phyloP scores from a whole-genome alignment of 1,140 invertebrate species.

The Drosophila fuyamai region DNA sequence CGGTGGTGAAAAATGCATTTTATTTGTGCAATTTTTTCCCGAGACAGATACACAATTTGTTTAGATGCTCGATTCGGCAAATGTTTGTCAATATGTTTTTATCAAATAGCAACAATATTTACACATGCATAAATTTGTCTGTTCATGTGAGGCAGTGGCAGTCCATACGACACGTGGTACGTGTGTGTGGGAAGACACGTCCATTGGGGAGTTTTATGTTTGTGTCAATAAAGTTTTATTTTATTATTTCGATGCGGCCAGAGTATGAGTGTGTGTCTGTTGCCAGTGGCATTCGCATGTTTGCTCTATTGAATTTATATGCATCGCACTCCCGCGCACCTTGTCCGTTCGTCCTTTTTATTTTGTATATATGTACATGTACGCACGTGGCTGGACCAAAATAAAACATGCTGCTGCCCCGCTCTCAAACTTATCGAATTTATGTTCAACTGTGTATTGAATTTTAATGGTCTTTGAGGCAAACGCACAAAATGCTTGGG shows the following conservation, averaged over 20 bases:
- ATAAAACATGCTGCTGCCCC: constrained; percentile 75
- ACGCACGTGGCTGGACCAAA: constrained; percentile 66
- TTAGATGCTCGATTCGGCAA: constrained; percentile 70
- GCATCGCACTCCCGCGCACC: constrained; percentile 33
- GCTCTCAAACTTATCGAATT: constrained; percentile 78
- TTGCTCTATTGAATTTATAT: constrained; percentile 73
- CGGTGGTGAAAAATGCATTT: constrained; percentile 20
- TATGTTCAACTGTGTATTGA: constrained; percentile 78
- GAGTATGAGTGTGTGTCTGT: constrained; percentile 15
- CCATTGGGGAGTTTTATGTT: constrained; percentile 76
- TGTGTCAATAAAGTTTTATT: constrained; percentile 81
- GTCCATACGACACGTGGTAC: neutral
- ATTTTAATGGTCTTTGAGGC: constrained; percentile 65
- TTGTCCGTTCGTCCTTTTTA: constrained; percentile 9
- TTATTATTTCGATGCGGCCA: constrained; percentile 60
- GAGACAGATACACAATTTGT: constrained; percentile 57
- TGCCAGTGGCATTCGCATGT: constrained; percentile 63
- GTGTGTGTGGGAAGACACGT: constrained; percentile 30
- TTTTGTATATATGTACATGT: constrained; percentile 1
- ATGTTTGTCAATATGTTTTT: constrained; percentile 81
- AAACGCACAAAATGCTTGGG: constrained; percentile 60
- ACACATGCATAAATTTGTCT: constrained; percentile 78
- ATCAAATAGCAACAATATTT: constrained; percentile 79
- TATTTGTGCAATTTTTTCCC: constrained; percentile 37
- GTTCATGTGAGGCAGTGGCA: constrained; percentile 7